Conservation (phyloP, 2,113 vertebrate genomes). For the Rhodinocichla rosea region DNA sequence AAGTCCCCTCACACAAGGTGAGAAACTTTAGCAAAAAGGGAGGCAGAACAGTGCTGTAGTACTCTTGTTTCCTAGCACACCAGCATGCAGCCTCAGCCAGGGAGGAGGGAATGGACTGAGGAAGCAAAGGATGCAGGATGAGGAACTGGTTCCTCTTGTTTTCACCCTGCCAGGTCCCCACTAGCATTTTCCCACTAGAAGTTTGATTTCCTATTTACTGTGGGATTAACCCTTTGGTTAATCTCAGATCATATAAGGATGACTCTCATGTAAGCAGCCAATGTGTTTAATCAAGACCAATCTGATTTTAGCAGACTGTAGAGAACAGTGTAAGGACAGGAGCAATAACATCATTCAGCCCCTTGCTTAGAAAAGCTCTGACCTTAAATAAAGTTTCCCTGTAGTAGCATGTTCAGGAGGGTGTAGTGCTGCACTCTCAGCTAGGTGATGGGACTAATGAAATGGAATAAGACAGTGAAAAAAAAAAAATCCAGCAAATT, state of each 20-base stretch:
- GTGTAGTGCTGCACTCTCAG: background rate
- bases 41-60: background rate
- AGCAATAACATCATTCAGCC: background rate
- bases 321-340: background rate
- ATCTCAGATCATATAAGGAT: background rate
- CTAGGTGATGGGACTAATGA: background rate
- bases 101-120: background rate
- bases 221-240: background rate
- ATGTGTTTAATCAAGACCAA: background rate
- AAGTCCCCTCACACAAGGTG: background rate
- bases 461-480: background rate
- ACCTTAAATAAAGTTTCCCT: background rate
- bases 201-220: background rate
- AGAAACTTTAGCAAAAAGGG: background rate
- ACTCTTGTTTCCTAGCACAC: background rate
- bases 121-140: background rate
- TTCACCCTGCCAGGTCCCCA: background rate
- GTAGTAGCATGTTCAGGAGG: background rate
- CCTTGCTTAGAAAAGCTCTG: background rate
- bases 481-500: background rate
- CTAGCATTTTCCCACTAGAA: background rate
- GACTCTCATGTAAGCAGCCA: background rate
- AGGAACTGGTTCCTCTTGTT: background rate
- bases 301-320: background rate
- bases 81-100: background rate